Evolutionary conservation across 2,888 invertebrate genomes (phyloP).

Genomic region (Anaspis maculata): DNA sequence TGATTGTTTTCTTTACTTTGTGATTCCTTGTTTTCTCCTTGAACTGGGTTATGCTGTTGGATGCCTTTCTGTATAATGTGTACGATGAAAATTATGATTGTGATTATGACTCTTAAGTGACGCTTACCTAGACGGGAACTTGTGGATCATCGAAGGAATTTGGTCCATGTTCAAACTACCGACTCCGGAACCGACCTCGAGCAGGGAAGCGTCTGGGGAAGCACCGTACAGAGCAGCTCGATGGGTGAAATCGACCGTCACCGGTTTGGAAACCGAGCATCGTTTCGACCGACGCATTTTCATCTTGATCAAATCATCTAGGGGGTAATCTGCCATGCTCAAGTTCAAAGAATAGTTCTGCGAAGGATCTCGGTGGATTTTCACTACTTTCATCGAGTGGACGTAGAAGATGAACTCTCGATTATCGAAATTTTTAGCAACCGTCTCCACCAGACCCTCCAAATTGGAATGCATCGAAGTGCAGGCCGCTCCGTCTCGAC

Average conservation of each 20-base stretch:
- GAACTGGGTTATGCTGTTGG: too few species aligned
- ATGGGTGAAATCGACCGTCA: constrained; percentile 32
- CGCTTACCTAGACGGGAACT: constrained; percentile 19
- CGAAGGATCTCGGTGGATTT: constrained; percentile 42
- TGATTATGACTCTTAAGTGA: too few species aligned
- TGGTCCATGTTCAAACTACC: constrained; percentile 31
- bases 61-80: too few species aligned
- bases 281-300: constrained; percentile 23
- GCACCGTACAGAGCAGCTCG: constrained; percentile 28
- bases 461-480: constrained; percentile 55
- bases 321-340: constrained; percentile 30
- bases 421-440: constrained; percentile 48
- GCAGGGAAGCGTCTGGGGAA: constrained; percentile 25
- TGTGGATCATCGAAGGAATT: constrained; percentile 27
- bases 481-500: constrained; percentile 49
- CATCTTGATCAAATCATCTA: constrained; percentile 32
- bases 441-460: constrained; percentile 47
- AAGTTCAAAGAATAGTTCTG: constrained; percentile 32
- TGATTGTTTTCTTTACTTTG: too few species aligned
- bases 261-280: constrained; percentile 29
- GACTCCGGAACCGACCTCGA: constrained; percentile 35
- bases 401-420: constrained; percentile 46
- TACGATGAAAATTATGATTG: too few species aligned
- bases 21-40: too few species aligned
- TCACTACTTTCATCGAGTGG: constrained; percentile 54